These are phyloP conservation scores for Eupsilia transversa DNA, from an alignment of 2,888 invertebrate genomes.

Conservation along the genomic window DNA sequence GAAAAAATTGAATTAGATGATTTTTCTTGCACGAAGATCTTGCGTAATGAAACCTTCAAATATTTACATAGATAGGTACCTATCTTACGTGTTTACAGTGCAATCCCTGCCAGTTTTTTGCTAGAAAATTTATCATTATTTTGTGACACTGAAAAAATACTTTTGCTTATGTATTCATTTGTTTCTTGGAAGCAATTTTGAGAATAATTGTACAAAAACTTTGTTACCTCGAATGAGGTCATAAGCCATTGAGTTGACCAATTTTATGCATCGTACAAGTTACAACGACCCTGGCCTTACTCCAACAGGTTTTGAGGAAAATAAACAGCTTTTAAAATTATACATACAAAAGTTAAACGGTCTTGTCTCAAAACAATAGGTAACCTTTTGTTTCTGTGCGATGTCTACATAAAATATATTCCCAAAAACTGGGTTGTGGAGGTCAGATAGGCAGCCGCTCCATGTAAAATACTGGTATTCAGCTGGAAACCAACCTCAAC, in stretches of 20 bases:
- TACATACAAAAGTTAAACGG: neutral
- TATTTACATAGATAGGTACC: neutral
- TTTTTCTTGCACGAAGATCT: neutral
- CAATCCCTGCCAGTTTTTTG: neutral
- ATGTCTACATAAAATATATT: neutral
- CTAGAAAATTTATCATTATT: neutral
- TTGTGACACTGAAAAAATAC: neutral
- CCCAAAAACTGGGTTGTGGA: neutral
- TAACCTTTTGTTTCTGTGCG: neutral
- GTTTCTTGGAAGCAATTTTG: slow-evolving; percentile 1
- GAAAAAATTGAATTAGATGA: neutral
- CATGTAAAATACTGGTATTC: neutral
- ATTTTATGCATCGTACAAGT: slow-evolving; percentile 29
- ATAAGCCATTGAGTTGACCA: slow-evolving; percentile 21
- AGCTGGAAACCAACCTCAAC: neutral
- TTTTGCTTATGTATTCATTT: neutral
- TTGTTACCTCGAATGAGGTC: slow-evolving; percentile 34
- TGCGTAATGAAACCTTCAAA: no score
- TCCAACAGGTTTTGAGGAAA: slow-evolving; percentile 47
- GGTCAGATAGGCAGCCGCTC: neutral
- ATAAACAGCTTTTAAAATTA: slow-evolving; percentile 3
- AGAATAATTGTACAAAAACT: slow-evolving; percentile 5
- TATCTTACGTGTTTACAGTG: neutral
- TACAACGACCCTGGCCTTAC: slow-evolving; percentile 50
- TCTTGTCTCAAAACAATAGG: neutral